phyloP scores from a whole-genome alignment of 2,113 vertebrate genomes.

The Arvicanthis niloticus region DNA sequence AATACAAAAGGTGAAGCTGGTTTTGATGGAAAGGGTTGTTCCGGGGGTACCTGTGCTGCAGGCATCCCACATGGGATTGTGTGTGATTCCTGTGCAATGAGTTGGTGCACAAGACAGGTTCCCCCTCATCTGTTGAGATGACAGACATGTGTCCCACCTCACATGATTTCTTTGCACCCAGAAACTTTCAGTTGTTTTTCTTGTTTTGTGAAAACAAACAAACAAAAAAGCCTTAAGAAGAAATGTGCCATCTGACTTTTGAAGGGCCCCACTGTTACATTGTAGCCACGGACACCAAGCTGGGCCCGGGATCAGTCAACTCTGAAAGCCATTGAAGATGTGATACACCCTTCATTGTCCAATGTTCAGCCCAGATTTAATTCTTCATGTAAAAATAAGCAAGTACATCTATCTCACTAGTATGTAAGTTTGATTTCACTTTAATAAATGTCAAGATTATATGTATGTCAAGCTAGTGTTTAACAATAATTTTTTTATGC shows the following conservation, averaged over 20 bases:
- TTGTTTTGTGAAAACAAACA: background rate
- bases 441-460: background rate
- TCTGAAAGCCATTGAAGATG: background rate
- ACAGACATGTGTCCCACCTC: background rate
- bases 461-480: background rate
- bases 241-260: background rate
- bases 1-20: background rate
- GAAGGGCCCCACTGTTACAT: background rate
- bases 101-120: too few species aligned
- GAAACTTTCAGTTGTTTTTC: background rate
- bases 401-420: background rate
- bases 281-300: background rate
- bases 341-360: accelerated
- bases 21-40: background rate
- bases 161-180: background rate
- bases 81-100: too few species aligned
- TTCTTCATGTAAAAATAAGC: background rate
- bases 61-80: too few species aligned
- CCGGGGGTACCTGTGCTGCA: too few species aligned
- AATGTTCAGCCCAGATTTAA: background rate
- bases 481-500: background rate
- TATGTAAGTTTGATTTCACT: background rate
- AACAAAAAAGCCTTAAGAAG: background rate
- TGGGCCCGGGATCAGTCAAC: background rate
- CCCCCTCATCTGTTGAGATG: background rate